Evolutionary conservation across 2,888 invertebrate species (phyloP).

Genomic region (Philereme transversata): DNA sequence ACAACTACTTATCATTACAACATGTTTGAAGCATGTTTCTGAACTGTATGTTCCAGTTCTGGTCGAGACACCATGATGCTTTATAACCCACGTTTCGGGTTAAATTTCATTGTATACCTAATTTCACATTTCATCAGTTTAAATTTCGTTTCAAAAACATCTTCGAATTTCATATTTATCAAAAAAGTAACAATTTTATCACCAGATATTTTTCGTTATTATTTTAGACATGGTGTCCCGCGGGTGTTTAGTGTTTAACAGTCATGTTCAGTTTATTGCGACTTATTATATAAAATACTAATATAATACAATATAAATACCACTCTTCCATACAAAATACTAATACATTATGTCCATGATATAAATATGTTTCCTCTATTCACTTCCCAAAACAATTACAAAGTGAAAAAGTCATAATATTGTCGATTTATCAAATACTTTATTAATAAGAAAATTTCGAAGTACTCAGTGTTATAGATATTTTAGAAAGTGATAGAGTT

Average conservation of each 20-base stretch:
- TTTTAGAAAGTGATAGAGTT: conserved; percentile 19
- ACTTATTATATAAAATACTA: conserved; percentile 7
- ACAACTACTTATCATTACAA: conserved; percentile 22
- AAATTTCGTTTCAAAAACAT: too few relatives aligned
- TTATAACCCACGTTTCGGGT: too few relatives aligned
- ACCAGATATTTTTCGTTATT: too few relatives aligned
- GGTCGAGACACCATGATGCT: background rate
- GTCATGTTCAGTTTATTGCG: background rate
- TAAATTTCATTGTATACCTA: too few relatives aligned
- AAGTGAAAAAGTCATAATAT: too few relatives aligned
- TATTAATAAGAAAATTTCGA: background rate
- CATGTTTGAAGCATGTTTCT: background rate
- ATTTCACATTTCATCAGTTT: too few relatives aligned
- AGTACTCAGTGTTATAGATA: background rate
- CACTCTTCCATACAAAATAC: conserved; percentile 17
- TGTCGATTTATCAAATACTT: too few relatives aligned
- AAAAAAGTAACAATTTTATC: too few relatives aligned
- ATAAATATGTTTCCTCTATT: background rate
- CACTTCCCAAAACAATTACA: conserved; percentile 15
- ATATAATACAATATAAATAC: conserved; percentile 8
- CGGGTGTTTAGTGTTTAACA: conserved; percentile 1
- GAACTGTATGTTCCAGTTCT: background rate
- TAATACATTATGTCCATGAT: background rate
- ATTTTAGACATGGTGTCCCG: background rate
- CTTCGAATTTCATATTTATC: too few relatives aligned